Evolutionary conservation across 2,888 invertebrate genomes (phyloP).

Genomic region (Xylocampa areola): DNA sequence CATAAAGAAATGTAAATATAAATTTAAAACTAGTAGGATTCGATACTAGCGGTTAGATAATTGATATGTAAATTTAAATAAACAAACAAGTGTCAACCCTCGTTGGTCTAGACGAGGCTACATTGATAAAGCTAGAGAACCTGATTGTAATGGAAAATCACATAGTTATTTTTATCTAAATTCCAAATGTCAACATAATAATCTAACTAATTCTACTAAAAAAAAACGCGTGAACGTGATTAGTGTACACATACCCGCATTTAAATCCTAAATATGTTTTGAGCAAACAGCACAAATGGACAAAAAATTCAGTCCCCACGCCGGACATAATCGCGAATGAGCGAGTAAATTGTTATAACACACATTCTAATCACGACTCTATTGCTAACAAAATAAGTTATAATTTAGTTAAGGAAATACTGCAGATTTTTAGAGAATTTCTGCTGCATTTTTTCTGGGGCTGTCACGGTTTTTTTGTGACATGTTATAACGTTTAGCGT

Average conservation of each 20-base stretch:
- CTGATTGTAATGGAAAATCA: no score
- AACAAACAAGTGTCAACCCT: no score
- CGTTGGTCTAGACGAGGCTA: no score
- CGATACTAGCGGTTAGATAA: no score
- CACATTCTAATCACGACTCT: conserved; percentile 24
- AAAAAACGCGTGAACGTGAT: not conserved
- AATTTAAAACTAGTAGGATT: no score
- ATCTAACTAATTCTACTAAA: no score
- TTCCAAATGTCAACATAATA: no score
- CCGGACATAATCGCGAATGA: conserved; percentile 33
- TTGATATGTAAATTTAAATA: no score
- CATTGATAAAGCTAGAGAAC: no score
- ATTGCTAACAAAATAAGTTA: not conserved
- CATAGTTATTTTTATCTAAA: not conserved
- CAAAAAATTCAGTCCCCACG: conserved; percentile 32
- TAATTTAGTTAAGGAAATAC: conserved; percentile 3
- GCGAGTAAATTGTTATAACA: conserved; percentile 23
- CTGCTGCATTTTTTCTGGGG: conserved; percentile 33
- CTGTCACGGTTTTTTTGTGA: conserved; percentile 37
- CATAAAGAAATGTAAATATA: no score
- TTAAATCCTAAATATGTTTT: conserved; percentile 41
- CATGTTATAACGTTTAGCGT: conserved; percentile 31
- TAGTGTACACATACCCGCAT: not conserved
- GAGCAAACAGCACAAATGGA: conserved; percentile 29
- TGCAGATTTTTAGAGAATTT: conserved; percentile 17